phyloP scores from a whole-genome alignment of 2,888 invertebrate genomes.

The Drosophila affinis region DNA sequence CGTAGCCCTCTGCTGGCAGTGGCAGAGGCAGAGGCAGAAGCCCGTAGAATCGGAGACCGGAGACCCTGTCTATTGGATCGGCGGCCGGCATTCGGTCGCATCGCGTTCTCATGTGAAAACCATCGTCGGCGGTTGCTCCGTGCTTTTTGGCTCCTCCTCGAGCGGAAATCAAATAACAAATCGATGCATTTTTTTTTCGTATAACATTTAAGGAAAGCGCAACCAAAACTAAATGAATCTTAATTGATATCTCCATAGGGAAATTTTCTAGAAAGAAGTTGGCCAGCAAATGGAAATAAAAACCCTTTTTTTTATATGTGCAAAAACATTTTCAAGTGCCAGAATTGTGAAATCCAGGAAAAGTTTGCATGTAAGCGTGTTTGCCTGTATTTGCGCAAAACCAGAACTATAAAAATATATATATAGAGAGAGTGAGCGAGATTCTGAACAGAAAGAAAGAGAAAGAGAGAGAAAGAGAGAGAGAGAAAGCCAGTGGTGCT shows the following conservation, averaged over 20 bases:
- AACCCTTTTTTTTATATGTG: slow-evolving; percentile 3
- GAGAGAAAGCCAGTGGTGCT: slow-evolving; percentile 17
- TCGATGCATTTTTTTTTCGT: not conserved
- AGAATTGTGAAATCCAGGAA: slow-evolving; percentile 35
- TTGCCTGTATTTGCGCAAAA: slow-evolving; percentile 20
- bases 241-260: slow-evolving; percentile 10
- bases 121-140: slow-evolving; percentile 56
- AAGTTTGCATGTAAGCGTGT: not conserved
- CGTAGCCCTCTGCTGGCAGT: slow-evolving; percentile 14
- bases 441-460: not conserved
- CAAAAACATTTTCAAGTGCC: slow-evolving; percentile 24
- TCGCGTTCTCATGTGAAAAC: slow-evolving; percentile 78
- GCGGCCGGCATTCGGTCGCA: slow-evolving; percentile 79
- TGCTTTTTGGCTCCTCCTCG: slow-evolving; percentile 15
- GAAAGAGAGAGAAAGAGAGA: not conserved
- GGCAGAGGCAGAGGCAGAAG: slow-evolving; percentile 26
- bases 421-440: slow-evolving; percentile 9
- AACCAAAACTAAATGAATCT: slow-evolving; percentile 28
- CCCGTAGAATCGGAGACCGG: slow-evolving; percentile 50
- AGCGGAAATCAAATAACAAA: slow-evolving; percentile 36
- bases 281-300: not conserved
- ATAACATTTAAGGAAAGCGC: slow-evolving; percentile 1
- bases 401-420: slow-evolving; percentile 4
- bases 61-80: slow-evolving; percentile 48
- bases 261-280: slow-evolving; percentile 31